Evolutionary conservation across 2,888 invertebrate genomes (phyloP), one percentile per base, ranked within the genome.

Genomic region (Drosophila parthenogenetica): DNA sequence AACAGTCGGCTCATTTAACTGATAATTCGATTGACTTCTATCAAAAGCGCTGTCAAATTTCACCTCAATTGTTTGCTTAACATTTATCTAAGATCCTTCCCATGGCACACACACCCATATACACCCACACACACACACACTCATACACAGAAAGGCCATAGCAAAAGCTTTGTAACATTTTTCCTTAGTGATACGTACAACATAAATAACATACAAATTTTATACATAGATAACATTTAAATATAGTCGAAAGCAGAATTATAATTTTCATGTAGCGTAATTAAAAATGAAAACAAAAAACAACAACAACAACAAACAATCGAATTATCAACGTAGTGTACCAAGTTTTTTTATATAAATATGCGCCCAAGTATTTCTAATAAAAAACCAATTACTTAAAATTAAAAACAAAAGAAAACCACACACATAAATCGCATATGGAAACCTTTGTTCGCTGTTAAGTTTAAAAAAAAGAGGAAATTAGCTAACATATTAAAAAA

Each of bases 91-190:
- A 73, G 46, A 62, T 37, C 32, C 22, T 55, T 46, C 46, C 46
- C 32, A 49, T 25, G 17, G 48, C 32, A 49, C 7, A 43, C 19
- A 54, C 62, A 67, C 54, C 19, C 19, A 19, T 3, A 19, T 3
- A 67, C 32, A 65, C 39, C 22, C 25, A 29, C 29, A 29, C 29
- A 29, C 63, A 67, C 51, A 59, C 22, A 62, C 40, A 72, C 25
- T 59, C 25, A 65, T 1, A 67, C 32, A 65, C 42, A 79, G 17
- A 78, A 29, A 87, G 85, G 84, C 84, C 89, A 85, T 87, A 89
- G 89, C 73, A 87, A 89, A 89, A 87, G 89, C 81, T 87, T 89
- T 89, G 88, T 87, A 81, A 80, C 73, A 85, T 73, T 81, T 86
- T 68, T 79, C 71, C 77, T 71, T 82, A 67, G 68, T 73, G 67